Conservation (phyloP, 2,888 invertebrate species). For the Lasioglossum oenotherae region DNA sequence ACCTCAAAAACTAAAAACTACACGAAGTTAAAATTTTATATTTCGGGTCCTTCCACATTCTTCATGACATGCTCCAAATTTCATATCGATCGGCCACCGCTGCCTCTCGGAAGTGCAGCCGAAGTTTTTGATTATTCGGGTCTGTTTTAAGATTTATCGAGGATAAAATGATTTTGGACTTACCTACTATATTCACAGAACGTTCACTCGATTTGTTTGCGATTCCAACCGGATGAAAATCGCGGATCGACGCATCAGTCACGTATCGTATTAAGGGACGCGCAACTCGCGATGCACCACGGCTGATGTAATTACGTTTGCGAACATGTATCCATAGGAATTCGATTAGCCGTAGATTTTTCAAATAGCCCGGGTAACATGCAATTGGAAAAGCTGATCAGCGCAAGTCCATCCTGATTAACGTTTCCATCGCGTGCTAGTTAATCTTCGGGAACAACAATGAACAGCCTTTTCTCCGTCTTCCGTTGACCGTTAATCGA, state of each 20-base stretch:
- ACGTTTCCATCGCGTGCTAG: conserved; percentile 26
- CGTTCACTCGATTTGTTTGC: neutral
- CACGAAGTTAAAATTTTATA: too few relatives aligned
- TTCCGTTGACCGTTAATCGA: neutral
- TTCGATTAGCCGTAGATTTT: conserved; percentile 57
- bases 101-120: too few relatives aligned
- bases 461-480: neutral
- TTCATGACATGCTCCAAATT: too few relatives aligned
- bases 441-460: neutral
- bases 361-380: conserved; percentile 21
- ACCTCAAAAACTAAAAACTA: too few relatives aligned
- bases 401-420: conserved; percentile 25
- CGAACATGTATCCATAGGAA: conserved; percentile 30
- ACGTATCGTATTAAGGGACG: conserved; percentile 65
- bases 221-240: neutral
- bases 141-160: neutral
- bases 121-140: neutral
- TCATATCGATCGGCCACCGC: too few relatives aligned
- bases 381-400: conserved; percentile 22
- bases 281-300: conserved; percentile 49
- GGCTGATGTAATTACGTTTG: conserved; percentile 49
- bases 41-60: too few relatives aligned
- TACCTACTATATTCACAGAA: neutral
- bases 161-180: neutral
- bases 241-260: conserved; percentile 34